Conservation (phyloP, 2,888 invertebrate species). For the Rhyacophila evoluta region DNA sequence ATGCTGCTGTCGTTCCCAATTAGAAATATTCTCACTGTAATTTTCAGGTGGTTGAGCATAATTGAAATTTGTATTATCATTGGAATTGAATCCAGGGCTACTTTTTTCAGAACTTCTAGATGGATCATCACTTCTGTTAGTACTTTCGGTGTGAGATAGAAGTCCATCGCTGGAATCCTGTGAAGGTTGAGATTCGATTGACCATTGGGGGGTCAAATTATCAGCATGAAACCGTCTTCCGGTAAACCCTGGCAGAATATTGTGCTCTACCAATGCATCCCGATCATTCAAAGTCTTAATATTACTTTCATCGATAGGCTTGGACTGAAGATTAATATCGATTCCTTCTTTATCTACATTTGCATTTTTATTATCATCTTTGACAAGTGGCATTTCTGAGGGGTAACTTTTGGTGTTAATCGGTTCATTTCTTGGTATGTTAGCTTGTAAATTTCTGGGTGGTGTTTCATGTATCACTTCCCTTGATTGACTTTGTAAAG, state of each 20-base stretch:
- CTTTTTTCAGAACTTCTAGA: conserved; percentile 69
- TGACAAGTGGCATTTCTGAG: conserved; percentile 3
- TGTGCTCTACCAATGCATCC: conserved; percentile 63
- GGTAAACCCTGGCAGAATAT: conserved; percentile 63
- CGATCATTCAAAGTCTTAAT: conserved; percentile 63
- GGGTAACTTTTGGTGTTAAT: conserved; percentile 25
- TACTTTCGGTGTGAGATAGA: conserved; percentile 72
- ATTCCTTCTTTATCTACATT: conserved; percentile 10
- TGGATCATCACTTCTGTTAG: conserved; percentile 71
- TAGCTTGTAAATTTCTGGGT: conserved; percentile 56
- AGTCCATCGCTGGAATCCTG: conserved; percentile 75
- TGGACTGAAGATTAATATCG: not conserved
- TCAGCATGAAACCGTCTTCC: conserved; percentile 62
- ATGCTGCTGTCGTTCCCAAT: conserved; percentile 38
- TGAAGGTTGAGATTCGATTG: conserved; percentile 75
- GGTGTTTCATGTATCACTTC: conserved; percentile 26
- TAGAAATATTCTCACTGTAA: conserved; percentile 51
- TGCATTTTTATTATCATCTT: conserved; percentile 41
- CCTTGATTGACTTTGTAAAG: not conserved
- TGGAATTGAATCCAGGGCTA: conserved; percentile 63
- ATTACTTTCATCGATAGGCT: conserved; percentile 33
- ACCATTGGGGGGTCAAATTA: conserved; percentile 71
- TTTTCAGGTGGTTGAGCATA: conserved; percentile 62
- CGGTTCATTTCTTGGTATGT: conserved; percentile 50
- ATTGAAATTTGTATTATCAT: conserved; percentile 64